Evolutionary conservation across 1,140 invertebrate genomes (phyloP).

Genomic region (Drosophila mauritiana): DNA sequence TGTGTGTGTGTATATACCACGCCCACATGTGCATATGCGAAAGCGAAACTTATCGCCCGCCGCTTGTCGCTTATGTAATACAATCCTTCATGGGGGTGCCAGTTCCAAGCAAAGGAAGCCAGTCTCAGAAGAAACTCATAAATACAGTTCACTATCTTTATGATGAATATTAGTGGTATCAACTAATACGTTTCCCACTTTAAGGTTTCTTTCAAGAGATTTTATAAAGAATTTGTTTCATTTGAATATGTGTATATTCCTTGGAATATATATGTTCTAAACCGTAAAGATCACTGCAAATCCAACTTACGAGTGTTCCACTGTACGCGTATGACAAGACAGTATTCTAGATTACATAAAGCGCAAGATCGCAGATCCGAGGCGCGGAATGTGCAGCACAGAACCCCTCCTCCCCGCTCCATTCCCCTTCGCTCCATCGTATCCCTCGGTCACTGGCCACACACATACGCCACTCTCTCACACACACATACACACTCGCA

Average conservation of each 20-base stretch:
- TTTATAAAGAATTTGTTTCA: too few relatives aligned
- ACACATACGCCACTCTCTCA: constrained; percentile 1
- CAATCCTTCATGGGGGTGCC: constrained; percentile 61
- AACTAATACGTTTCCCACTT: too few relatives aligned
- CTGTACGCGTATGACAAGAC: constrained; percentile 45
- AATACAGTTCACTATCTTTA: constrained; percentile 21
- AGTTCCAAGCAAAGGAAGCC: constrained; percentile 5
- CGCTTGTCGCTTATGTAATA: constrained; percentile 69
- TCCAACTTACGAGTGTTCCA: background rate
- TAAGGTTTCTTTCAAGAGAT: too few relatives aligned
- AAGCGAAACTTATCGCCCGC: constrained; percentile 55
- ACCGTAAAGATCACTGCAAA: background rate
- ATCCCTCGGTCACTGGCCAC: constrained; percentile 42
- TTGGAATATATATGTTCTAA: too few relatives aligned
- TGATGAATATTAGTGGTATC: background rate
- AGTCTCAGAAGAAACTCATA: constrained; percentile 19
- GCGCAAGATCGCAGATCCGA: constrained; percentile 60
- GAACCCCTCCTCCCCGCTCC: constrained; percentile 11
- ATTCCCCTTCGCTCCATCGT: background rate
- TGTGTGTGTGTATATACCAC: constrained; percentile 31
- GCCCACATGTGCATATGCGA: constrained; percentile 51
- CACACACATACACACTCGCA: constrained; percentile 4
- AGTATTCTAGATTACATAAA: constrained; percentile 78
- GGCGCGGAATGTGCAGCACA: constrained; percentile 50
- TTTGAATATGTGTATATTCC: too few relatives aligned